A percentile compares a stretch with the other conserved stretches of the same genome.
Conservation (phyloP, 2,888 invertebrate species). For the Acrobasis suavella region DNA sequence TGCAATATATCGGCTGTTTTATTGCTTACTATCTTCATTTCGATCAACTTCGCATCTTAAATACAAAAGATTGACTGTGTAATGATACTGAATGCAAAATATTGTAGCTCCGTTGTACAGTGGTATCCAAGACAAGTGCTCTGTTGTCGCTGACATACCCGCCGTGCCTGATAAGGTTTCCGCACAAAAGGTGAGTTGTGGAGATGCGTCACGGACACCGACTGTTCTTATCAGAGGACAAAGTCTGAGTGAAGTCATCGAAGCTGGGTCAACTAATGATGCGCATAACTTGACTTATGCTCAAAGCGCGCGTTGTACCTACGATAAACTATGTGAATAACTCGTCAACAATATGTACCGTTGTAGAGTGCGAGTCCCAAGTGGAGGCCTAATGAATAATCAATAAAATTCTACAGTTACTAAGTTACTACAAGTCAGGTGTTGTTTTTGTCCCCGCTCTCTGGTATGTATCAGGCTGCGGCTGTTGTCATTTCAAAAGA, state of each 20-base stretch:
- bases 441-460: not conserved
- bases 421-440: not conserved
- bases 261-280: constrained; percentile 2
- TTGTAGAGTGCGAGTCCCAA: not conserved
- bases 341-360: not conserved
- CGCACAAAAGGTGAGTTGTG: constrained; percentile 4
- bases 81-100: not conserved
- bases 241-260: constrained; percentile 14
- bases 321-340: not conserved
- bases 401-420: not conserved
- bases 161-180: not conserved
- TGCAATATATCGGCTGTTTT: not conserved
- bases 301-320: not conserved
- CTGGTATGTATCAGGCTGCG: not conserved
- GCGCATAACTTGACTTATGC: constrained; percentile 8
- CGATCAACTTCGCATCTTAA: not conserved
- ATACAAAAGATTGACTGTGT: not conserved
- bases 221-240: constrained; percentile 1
- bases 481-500: no score
- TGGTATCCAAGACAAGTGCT: not conserved
- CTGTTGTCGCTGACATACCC: not conserved
- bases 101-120: not conserved
- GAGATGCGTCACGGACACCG: not conserved
- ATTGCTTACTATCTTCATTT: not conserved
- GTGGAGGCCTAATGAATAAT: not conserved